A percentile compares a stretch with the other conserved stretches of the same genome.
Evolutionary conservation across 2,113 vertebrate species (phyloP).

Genomic region (Caloenas nicobarica): DNA sequence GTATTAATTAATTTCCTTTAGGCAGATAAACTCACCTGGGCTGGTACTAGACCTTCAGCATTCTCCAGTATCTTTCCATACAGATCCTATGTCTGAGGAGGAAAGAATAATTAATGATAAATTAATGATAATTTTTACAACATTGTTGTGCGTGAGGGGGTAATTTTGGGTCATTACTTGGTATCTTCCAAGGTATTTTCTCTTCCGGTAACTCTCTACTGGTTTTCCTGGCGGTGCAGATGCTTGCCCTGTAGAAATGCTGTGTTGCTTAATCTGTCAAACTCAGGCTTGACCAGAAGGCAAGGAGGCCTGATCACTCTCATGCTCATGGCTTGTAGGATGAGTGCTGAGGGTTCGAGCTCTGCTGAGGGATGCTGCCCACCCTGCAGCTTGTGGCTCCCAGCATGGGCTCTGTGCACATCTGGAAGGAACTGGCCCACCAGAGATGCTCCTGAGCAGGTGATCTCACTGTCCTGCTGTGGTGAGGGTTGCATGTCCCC

Average conservation of each 20-base stretch:
- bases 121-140: not conserved
- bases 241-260: not conserved
- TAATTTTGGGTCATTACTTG: not conserved
- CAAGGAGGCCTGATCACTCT: not conserved
- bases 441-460: not conserved
- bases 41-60: not conserved
- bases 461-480: not conserved
- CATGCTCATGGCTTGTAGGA: rapidly evolving
- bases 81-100: not conserved
- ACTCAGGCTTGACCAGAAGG: not conserved
- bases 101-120: not conserved
- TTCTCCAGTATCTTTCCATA: not conserved
- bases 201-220: not conserved
- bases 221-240: not conserved
- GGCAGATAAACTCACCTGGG: not conserved
- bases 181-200: not conserved
- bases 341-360: not conserved
- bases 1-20: not conserved
- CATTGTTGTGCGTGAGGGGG: not conserved
- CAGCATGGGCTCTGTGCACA: not conserved
- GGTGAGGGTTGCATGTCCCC: rapidly evolving
- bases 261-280: not conserved
- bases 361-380: not conserved
- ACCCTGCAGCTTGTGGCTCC: not conserved
- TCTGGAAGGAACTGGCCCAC: not conserved